Percentiles rank a stretch among this genome's conserved stretches.
phyloP scores from a whole-genome alignment of 1,140 invertebrate genomes.

The Drosophila equinoxialis region DNA sequence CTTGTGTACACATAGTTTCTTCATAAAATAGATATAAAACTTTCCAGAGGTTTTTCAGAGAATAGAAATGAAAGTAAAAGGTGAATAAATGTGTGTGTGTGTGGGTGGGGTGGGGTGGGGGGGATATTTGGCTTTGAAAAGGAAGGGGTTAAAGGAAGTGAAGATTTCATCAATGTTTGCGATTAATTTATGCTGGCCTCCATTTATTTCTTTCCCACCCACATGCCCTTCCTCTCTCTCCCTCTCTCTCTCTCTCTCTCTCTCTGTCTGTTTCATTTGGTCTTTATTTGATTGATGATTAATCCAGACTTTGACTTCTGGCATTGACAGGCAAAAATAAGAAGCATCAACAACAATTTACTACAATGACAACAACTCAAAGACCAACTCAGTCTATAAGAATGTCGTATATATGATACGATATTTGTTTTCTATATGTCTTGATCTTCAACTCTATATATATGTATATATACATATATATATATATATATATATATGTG shows the following conservation, averaged over 20 bases:
- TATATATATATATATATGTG: constrained; percentile 3
- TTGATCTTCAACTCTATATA: constrained; percentile 16
- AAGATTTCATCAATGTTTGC: constrained; percentile 20
- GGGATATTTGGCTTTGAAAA: too few species aligned
- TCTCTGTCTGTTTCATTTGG: constrained; percentile 17
- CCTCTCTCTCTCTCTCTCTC: constrained; percentile 10
- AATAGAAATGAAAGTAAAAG: too few species aligned
- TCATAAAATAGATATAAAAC: too few species aligned
- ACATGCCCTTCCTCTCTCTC: constrained; percentile 13
- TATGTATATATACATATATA: constrained; percentile 2
- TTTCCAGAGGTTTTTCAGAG: too few species aligned
- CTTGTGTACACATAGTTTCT: too few species aligned
- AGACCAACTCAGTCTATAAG: not conserved
- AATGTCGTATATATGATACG: not conserved
- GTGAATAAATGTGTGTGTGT: too few species aligned
- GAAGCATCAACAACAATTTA: constrained; percentile 29
- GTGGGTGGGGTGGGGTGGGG: too few species aligned
- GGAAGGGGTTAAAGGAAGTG: not conserved
- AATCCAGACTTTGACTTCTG: constrained; percentile 80
- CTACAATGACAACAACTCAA: constrained; percentile 13
- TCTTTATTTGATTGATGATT: constrained; percentile 71
- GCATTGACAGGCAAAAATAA: constrained; percentile 57
- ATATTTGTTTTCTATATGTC: constrained; percentile 14
- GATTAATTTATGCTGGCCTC: constrained; percentile 64
- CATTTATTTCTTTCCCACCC: too few species aligned